These are phyloP conservation scores for Poecilobothrus nobilitatus DNA, from an alignment of 2,888 invertebrate species.

Conservation along the genomic window DNA sequence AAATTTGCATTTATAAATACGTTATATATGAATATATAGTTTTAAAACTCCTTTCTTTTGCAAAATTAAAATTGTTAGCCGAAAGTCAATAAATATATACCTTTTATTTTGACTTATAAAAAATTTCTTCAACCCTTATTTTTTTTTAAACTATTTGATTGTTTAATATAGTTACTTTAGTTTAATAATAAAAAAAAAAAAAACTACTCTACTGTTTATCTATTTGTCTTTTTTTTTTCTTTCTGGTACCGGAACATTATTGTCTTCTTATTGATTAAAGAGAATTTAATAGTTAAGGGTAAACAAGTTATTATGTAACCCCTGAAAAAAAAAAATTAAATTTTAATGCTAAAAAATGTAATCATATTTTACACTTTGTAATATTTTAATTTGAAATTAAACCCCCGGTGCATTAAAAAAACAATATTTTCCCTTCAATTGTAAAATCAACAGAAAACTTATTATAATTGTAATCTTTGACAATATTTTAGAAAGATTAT, in stretches of 20 bases:
- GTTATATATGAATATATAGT: too few relatives aligned
- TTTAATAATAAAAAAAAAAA: too few relatives aligned
- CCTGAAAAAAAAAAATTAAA: background rate
- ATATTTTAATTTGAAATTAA: too few relatives aligned
- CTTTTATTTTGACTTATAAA: too few relatives aligned
- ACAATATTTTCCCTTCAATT: background rate
- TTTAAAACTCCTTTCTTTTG: too few relatives aligned
- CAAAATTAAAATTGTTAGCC: too few relatives aligned
- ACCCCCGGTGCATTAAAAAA: background rate
- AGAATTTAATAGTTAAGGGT: background rate
- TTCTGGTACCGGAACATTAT: background rate
- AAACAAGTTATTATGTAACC: background rate
- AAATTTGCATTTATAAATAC: too few relatives aligned
- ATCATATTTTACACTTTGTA: background rate
- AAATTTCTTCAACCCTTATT: too few relatives aligned
- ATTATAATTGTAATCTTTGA: too few relatives aligned
- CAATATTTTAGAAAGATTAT: background rate
- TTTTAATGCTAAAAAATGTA: background rate
- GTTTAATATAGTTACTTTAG: too few relatives aligned
- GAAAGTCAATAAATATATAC: too few relatives aligned
- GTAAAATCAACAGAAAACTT: background rate
- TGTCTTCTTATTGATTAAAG: background rate
- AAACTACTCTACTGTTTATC: background rate
- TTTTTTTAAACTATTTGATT: too few relatives aligned
- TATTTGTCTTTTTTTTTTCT: background rate